Base-by-base conservation (phyloP, 1,140 invertebrate genomes). In the Aphelinus certus region DNA sequence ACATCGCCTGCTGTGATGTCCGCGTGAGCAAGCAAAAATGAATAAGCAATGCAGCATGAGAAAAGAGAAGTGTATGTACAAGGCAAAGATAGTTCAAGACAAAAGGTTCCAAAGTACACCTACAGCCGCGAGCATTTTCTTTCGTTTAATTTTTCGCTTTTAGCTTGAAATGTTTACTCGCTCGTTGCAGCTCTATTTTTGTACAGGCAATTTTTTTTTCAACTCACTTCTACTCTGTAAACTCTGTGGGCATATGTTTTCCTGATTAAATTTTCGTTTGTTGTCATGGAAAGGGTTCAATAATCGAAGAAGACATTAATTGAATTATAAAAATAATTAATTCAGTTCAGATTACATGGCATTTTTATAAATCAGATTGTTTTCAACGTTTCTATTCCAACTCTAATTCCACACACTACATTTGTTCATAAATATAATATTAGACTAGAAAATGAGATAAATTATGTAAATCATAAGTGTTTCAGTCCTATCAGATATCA, bases 381-480 rank as follows among this genome's bases (percentile, higher is more conserved):
- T 26, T 26, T 26, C 26, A 26, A 26, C 26, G 26, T 26, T 26
- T 26, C 26, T 26, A 26, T 26, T 26, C 26, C 26, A 26, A 26
- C 26, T 26, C 26, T 26, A 26, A 26, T 26, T 26, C 26, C 26
- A 26, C 26, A 26, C 26, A 26, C 26, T 26, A 26, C 26, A 26
- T 26, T 26, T 26, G 26, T 26, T 26, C 26, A 26, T 26, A 26
- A 70, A n/a, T 7, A 70, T 6, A 26, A 75, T 69, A 51, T 0
- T 26, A 26, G 73, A 75, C 73, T 75, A 75, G 73, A 75, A 75
- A 26, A 75, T 47, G 55, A 69, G 57, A 60, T 47, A 70, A 43
- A 69, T 56, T 64, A 60, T 70, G 47, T 0, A 7, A 46, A 53
- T 62, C 67, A 63, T 63, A 69, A 64, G 42, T 51, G 60, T 49